Conservation (phyloP, 2,797 vertebrate species). For the Dicrostonyx torquatus region DNA sequence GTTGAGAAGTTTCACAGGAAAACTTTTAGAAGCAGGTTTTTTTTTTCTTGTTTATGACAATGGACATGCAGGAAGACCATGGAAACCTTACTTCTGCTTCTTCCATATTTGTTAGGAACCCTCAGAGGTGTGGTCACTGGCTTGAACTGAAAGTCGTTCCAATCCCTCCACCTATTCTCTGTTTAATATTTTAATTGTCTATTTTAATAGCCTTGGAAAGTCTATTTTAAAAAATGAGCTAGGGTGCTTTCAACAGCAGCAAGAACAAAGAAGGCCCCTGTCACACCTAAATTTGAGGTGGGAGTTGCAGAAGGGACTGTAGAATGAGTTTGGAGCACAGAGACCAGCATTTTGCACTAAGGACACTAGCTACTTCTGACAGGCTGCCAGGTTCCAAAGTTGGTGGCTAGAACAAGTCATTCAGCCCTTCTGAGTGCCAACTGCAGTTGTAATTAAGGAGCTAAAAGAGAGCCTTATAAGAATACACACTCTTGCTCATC, state of each 20-base stretch:
- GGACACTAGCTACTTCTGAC: constrained; percentile 31
- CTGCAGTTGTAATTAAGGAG: constrained; percentile 35
- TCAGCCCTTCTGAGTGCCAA: constrained; percentile 56
- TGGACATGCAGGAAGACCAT: not conserved
- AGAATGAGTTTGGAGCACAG: not conserved
- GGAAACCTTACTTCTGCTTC: not conserved
- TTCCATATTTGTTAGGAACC: not conserved
- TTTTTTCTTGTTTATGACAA: constrained; percentile 18
- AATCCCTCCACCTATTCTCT: not conserved
- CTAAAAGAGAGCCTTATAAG: constrained; percentile 42
- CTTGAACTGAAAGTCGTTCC: not conserved
- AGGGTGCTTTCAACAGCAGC: not conserved
- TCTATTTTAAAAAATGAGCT: not conserved
- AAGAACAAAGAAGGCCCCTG: not conserved
- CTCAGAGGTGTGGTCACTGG: not conserved
- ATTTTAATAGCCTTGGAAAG: not conserved
- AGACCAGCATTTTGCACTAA: not conserved
- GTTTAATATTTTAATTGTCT: no score
- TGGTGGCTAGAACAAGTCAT: constrained; percentile 64
- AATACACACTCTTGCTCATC: not conserved
- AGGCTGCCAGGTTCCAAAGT: constrained; percentile 41
- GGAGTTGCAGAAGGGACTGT: no score
- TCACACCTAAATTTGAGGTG: not conserved
- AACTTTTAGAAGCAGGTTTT: not conserved
- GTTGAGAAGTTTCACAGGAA: not conserved